Conservation (phyloP, 2,797 vertebrate genomes). For the Eupleurogrammus muticus region DNA sequence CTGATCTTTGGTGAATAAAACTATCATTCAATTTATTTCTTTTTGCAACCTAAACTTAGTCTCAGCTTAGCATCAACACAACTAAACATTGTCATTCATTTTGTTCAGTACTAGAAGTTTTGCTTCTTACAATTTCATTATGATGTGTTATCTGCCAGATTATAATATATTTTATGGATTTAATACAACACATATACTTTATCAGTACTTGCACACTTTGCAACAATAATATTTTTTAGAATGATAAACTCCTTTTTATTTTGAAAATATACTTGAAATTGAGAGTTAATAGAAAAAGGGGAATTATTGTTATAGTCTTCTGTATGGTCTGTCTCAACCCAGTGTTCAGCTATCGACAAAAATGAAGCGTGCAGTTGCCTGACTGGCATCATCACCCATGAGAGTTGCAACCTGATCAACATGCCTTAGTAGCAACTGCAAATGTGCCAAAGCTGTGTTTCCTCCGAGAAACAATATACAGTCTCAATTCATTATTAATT, state of each 20-base stretch:
- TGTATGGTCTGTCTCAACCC: background rate
- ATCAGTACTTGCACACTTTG: too few relatives aligned
- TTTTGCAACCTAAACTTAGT: too few relatives aligned
- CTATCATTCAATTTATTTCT: background rate
- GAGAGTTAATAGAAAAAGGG: too few relatives aligned
- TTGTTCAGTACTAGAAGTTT: too few relatives aligned
- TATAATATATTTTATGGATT: too few relatives aligned
- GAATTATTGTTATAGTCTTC: background rate
- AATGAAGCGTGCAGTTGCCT: background rate
- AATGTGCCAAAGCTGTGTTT: background rate
- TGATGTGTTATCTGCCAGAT: too few relatives aligned
- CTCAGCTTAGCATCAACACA: too few relatives aligned
- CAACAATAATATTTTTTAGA: too few relatives aligned
- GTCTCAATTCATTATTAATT: slow-evolving; percentile 4
- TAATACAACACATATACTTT: too few relatives aligned
- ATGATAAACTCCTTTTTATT: too few relatives aligned
- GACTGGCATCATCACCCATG: background rate
- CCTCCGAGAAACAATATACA: background rate
- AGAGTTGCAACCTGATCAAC: slow-evolving; percentile 5
- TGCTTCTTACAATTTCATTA: too few relatives aligned
- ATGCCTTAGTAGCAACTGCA: background rate
- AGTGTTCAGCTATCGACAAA: background rate
- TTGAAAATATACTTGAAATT: background rate
- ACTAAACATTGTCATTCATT: too few relatives aligned
- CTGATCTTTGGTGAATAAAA: background rate